Evolutionary conservation across 2,797 vertebrate species (phyloP), one percentile per base, ranked within the genome.

Genomic region (Amphiprion clarkii): DNA sequence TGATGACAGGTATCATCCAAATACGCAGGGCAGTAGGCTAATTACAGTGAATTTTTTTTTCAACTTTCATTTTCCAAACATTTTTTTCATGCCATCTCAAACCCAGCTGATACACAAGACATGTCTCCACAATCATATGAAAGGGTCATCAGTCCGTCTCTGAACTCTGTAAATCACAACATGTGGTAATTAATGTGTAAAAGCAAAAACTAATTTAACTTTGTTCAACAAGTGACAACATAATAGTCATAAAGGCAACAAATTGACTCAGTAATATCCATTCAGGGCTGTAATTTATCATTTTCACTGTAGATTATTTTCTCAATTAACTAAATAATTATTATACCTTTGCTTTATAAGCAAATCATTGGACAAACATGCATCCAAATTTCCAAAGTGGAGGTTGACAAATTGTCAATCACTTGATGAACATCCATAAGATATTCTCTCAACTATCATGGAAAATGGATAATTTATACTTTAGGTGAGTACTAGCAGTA

Each of bases 1-100:
- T 69, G 64, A 17, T 39, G 25, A 49, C 17, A 36, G 53, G 57
- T 40, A 10, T 46, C 63, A 65, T 42, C 13, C 25, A 13, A 42
- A 42, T 10, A 36, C 33, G 1, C 31, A 31, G 31, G 4, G 61
- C 55, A 48, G 46, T 39, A 67, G 64, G 40, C 14, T 52, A 9
- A 55, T 69, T 25, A 29, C 13, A n/a, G 53, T 6, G 16, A 49
- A 36, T 42, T 9, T 12, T 13, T 71, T 57, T 67, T 33, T 44
- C 68, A 33, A 59, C 48, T 33, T n/a, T 36, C 3, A 52, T 2
- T 52, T 21, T 2, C 33, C 48, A 16, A 56, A 60, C 1, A 25
- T 31, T 48, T 9, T 42, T 42, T 42, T 46, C 14, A 46, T 39
- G 21, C 2, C 8, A 3, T 31, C n/a, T 31, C 54, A 8, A 21